Percentiles rank a stretch among this genome's conserved stretches.
These are phyloP conservation scores for Spodoptera picta DNA, from an alignment of 2,888 invertebrate genomes.

Conservation along the genomic window DNA sequence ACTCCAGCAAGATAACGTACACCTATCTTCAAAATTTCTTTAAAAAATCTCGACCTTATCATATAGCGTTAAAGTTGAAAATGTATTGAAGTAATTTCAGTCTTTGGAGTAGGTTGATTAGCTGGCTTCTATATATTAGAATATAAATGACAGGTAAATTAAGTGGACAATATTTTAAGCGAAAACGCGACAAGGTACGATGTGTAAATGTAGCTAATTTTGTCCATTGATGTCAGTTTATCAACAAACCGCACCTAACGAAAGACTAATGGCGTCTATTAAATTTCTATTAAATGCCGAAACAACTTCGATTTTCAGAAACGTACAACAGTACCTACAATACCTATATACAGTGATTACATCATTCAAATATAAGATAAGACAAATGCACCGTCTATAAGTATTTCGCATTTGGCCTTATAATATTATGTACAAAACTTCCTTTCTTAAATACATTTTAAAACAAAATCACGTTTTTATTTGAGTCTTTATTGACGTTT, in stretches of 20 bases:
- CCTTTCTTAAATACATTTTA: neutral
- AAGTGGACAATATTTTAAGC: constrained; percentile 24
- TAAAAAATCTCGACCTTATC: no score
- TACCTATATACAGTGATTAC: constrained; percentile 14
- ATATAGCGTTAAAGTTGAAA: no score
- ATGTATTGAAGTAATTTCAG: no score
- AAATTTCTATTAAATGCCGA: constrained; percentile 33
- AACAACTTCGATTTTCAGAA: constrained; percentile 9
- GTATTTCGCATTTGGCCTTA: constrained; percentile 4
- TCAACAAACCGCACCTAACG: constrained; percentile 32
- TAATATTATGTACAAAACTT: constrained; percentile 8
- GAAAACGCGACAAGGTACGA: constrained; percentile 16
- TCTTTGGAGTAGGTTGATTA: no score
- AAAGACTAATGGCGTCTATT: constrained; percentile 35
- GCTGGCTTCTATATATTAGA: constrained; percentile 4
- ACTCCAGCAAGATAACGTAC: no score
- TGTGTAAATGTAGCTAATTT: constrained; percentile 43
- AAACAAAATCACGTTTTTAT: no score
- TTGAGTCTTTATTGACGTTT: no score
- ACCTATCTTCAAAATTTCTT: no score
- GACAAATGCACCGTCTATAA: constrained; percentile 14
- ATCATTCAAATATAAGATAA: constrained; percentile 10
- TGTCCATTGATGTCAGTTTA: constrained; percentile 43
- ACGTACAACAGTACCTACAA: neutral
- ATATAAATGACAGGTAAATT: constrained; percentile 34